These are phyloP conservation scores for Uria aalge DNA, from an alignment of 2,113 vertebrate species.

Conservation along the genomic window DNA sequence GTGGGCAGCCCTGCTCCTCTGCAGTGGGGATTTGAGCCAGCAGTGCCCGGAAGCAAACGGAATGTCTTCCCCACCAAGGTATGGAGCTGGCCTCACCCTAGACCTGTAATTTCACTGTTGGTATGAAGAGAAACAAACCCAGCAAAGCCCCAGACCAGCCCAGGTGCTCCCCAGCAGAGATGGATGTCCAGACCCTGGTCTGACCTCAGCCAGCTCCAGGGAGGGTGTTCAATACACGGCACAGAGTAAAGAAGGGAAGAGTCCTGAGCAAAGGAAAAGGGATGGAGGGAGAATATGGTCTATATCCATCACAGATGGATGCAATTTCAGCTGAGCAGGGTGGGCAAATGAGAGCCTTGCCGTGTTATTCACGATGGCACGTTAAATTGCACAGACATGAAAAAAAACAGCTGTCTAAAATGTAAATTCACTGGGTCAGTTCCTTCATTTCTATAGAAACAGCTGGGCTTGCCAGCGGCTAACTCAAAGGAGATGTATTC, in stretches of 20 bases:
- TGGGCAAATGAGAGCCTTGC: not conserved
- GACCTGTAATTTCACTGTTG: not conserved
- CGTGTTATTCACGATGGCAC: not conserved
- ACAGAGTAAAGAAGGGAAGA: not conserved
- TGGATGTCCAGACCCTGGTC: not conserved
- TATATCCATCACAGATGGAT: not conserved
- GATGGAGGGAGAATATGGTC: not conserved
- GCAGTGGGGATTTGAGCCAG: not conserved
- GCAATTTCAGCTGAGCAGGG: slow-evolving; percentile 11
- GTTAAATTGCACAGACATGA: not conserved
- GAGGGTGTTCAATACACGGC: not conserved
- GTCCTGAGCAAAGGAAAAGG: not conserved
- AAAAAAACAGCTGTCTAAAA: not conserved
- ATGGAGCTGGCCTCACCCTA: not conserved
- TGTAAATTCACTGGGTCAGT: not conserved
- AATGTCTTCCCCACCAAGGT: not conserved
- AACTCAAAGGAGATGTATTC: slow-evolving; percentile 49
- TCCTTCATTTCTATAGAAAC: slow-evolving; percentile 62
- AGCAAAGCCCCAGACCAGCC: not conserved
- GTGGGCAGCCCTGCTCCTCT: not conserved
- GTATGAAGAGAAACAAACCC: not conserved
- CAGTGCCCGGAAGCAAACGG: not conserved
- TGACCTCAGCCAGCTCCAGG: not conserved
- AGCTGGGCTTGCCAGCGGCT: not conserved
- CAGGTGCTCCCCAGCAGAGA: not conserved